A percentile compares a stretch with the other conserved stretches of the same genome.
Conservation (phyloP, 2,113 vertebrate genomes). For the Enhydra lutris region DNA sequence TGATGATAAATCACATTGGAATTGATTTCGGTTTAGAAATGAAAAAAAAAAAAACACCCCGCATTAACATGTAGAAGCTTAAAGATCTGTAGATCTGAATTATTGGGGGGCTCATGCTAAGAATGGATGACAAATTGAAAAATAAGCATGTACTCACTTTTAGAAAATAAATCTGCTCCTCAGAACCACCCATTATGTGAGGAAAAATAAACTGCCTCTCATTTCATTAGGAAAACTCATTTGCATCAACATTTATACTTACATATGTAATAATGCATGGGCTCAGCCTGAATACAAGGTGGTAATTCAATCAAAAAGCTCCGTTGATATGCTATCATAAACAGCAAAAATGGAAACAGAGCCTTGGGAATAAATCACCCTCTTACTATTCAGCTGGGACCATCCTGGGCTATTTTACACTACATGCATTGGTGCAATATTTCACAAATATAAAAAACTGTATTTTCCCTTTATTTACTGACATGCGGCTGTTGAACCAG, state of each 20-base stretch:
- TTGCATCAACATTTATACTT: slow-evolving; percentile 73
- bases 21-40: slow-evolving; percentile 69
- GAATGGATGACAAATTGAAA: slow-evolving; percentile 72
- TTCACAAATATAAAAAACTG: slow-evolving; percentile 68
- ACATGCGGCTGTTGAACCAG: slow-evolving; percentile 76
- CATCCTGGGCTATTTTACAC: slow-evolving; percentile 55
- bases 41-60: not conserved
- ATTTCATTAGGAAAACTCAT: slow-evolving; percentile 77
- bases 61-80: slow-evolving; percentile 60
- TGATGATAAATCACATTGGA: slow-evolving; percentile 63
- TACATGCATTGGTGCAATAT: slow-evolving; percentile 43
- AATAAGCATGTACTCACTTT: slow-evolving; percentile 61
- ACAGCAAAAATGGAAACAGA: slow-evolving; percentile 73
- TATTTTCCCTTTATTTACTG: slow-evolving; percentile 55
- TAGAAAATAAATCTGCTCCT: slow-evolving; percentile 58
- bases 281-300: slow-evolving; percentile 70
- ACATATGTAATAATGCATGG: slow-evolving; percentile 77
- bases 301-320: slow-evolving; percentile 74
- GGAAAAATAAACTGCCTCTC: slow-evolving; percentile 69
- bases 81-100: slow-evolving; percentile 44
- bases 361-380: slow-evolving; percentile 58
- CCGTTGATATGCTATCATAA: slow-evolving; percentile 68
- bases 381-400: slow-evolving; percentile 71
- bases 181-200: slow-evolving; percentile 64
- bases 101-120: slow-evolving; percentile 64